Percentiles rank a stretch among this genome's conserved stretches.
Evolutionary conservation across 2,113 vertebrate genomes (phyloP).

Genomic region (Chionis minor): DNA sequence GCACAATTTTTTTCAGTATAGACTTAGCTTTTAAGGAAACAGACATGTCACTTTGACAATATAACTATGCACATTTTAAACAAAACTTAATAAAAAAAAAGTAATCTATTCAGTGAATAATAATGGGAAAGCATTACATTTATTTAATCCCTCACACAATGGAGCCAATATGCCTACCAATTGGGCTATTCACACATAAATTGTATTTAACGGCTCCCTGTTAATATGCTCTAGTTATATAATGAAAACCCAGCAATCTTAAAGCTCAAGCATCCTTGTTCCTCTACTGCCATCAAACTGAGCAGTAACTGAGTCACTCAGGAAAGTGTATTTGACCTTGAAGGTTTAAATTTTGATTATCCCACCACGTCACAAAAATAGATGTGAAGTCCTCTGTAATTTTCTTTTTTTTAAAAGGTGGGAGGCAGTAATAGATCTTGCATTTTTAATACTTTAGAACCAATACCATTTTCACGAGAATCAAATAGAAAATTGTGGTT

Average conservation of each 20-base stretch:
- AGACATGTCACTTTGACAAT: constrained; percentile 35
- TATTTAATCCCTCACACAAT: constrained; percentile 50
- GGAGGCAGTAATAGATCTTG: background rate
- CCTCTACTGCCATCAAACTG: constrained; percentile 54
- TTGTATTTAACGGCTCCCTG: constrained; percentile 66
- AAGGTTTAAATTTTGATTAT: constrained; percentile 52
- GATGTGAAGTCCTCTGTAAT: background rate
- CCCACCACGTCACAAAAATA: background rate
- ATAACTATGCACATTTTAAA: constrained; percentile 25
- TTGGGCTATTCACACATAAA: constrained; percentile 50
- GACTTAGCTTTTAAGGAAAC: constrained; percentile 22
- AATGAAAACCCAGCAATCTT: constrained; percentile 59
- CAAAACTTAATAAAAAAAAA: constrained; percentile 51
- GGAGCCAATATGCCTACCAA: constrained; percentile 21
- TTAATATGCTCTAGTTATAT: constrained; percentile 63
- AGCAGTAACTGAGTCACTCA: constrained; percentile 42
- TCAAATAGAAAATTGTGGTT: background rate
- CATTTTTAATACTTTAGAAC: background rate
- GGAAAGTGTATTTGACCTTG: constrained; percentile 56
- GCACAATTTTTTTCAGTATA: background rate
- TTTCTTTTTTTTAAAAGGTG: background rate
- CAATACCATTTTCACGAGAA: background rate
- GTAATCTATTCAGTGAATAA: constrained; percentile 11
- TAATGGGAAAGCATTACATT: constrained; percentile 46
- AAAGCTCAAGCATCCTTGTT: constrained; percentile 44